Evolutionary conservation across 1,140 invertebrate genomes (phyloP), one percentile per base, ranked within the genome.

Genomic region (Stenopsyche tienmushanensis): DNA sequence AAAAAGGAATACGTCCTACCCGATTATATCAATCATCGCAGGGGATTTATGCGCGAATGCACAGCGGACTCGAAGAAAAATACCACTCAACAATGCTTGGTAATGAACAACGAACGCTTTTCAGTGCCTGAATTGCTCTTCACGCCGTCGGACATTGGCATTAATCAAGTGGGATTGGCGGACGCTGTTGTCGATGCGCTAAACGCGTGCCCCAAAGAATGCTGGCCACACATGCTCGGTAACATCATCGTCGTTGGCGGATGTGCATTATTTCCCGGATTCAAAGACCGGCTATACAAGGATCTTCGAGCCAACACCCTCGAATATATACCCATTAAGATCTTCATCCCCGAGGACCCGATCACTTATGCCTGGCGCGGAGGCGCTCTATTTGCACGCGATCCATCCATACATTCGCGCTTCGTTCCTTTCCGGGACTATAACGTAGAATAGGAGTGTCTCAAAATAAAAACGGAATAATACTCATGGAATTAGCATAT

Each of bases 191-290:
- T 90, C 26, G 82, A 92, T 72, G 85, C 85, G 8, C 84, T 96
- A 5, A 82, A 86, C 66, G 73, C 79, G 0, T 92, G 91, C 72
- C 87, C 91, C 0, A 83, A 88, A 80, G 86, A 93, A 73, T 84
- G 91, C 58, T 89, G 87, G 73, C 87, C 90, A n/a, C 88, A 90
- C 78, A 81, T 97, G 52, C 85, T 91, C 41, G 85, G 87, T 20
- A 98, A 99, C 78, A 94, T 99, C 67, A 74, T 98, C 25, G 80
- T 98, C 7, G 91, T 89, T 53, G 97, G 97, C n/a, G 97, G 97
- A 1, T 95, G 90, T 74, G 83, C 85, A 0, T 82, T 86, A 44
- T 92, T 94, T 76, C 86, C 90, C 0, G 93, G 93, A 26, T 96
- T 98, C 74, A 80, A 85, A 98, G 80, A 96, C 94, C 84, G 95